Evolutionary conservation across 2,113 vertebrate species (phyloP).

Genomic region (Hiodon alosoides): DNA sequence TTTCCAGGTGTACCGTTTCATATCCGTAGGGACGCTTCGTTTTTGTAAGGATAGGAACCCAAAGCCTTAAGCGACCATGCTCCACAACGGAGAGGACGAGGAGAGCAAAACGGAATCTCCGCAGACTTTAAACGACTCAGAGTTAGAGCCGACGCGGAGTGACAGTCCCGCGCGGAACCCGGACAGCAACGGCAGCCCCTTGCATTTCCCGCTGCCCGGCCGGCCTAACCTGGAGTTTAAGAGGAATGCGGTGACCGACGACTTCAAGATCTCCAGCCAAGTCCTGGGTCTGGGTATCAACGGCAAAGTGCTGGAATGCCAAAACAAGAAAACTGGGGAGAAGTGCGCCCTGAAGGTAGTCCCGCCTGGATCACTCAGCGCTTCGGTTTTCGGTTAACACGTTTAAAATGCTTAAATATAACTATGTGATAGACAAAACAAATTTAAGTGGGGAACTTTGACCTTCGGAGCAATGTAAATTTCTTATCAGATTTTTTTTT

Average conservation of each 20-base stretch:
- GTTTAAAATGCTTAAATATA: background rate
- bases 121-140: slow-evolving; percentile 5
- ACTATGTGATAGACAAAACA: background rate
- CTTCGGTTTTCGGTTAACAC: too few relatives aligned
- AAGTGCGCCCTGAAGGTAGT: slow-evolving; percentile 94
- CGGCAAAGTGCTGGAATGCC: slow-evolving; percentile 91
- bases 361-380: background rate
- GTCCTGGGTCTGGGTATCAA: slow-evolving; percentile 95
- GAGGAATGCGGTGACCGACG: slow-evolving; percentile 89
- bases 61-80: slow-evolving; percentile 45
- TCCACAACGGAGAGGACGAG: slow-evolving; percentile 58
- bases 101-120: slow-evolving; percentile 38
- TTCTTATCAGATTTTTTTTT: background rate
- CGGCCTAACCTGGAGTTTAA: slow-evolving; percentile 77
- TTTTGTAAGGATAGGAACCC: background rate
- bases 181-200: slow-evolving; percentile 25
- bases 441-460: slow-evolving; percentile 6
- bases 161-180: slow-evolving; percentile 11
- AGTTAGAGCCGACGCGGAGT: background rate
- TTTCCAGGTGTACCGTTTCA: background rate
- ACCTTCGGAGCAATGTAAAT: background rate
- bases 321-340: slow-evolving; percentile 78
- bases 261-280: slow-evolving; percentile 87
- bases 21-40: too few relatives aligned
- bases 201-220: slow-evolving; percentile 53